Evolutionary conservation across 2,797 vertebrate genomes (phyloP).

Genomic region (Limosa lapponica): DNA sequence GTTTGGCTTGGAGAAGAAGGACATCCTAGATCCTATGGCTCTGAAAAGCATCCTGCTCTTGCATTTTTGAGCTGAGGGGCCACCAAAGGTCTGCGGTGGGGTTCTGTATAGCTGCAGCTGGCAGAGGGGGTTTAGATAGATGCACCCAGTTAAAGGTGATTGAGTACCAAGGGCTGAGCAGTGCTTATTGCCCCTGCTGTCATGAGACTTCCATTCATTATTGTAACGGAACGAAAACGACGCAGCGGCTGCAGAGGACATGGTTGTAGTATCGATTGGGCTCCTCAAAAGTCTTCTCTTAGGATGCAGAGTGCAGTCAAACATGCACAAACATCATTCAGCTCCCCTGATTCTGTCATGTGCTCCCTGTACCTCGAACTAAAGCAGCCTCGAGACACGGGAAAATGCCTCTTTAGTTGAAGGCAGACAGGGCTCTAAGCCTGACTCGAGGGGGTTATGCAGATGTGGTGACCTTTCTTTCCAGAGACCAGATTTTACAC

Average conservation of each 20-base stretch:
- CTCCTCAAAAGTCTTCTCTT: conserved; percentile 83
- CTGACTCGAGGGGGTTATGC: conserved; percentile 91
- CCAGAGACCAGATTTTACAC: conserved; percentile 93
- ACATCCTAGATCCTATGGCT: neutral
- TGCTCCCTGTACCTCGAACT: conserved; percentile 77
- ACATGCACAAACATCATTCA: conserved; percentile 79
- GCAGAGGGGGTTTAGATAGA: conserved; percentile 65
- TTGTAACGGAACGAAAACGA: conserved; percentile 76
- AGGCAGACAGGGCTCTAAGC: conserved; percentile 88
- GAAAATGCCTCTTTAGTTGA: conserved; percentile 80
- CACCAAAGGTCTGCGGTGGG: conserved; percentile 52
- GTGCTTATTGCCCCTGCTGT: conserved; percentile 85
- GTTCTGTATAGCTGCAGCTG: conserved; percentile 63
- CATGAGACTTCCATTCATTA: conserved; percentile 87
- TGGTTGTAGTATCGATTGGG: conserved; percentile 84
- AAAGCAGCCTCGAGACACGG: conserved; percentile 81
- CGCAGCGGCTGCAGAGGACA: conserved; percentile 70
- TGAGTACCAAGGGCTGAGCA: conserved; percentile 85
- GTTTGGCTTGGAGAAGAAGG: conserved; percentile 3
- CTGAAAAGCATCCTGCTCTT: conserved; percentile 37
- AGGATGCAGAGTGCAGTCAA: conserved; percentile 85
- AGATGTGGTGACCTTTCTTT: conserved; percentile 98
- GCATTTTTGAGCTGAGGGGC: conserved; percentile 56
- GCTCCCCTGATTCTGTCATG: conserved; percentile 77
- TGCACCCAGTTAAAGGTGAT: conserved; percentile 85